Evolutionary conservation across 2,888 invertebrate species (phyloP).

Genomic region (Pristionchus arcanus): DNA sequence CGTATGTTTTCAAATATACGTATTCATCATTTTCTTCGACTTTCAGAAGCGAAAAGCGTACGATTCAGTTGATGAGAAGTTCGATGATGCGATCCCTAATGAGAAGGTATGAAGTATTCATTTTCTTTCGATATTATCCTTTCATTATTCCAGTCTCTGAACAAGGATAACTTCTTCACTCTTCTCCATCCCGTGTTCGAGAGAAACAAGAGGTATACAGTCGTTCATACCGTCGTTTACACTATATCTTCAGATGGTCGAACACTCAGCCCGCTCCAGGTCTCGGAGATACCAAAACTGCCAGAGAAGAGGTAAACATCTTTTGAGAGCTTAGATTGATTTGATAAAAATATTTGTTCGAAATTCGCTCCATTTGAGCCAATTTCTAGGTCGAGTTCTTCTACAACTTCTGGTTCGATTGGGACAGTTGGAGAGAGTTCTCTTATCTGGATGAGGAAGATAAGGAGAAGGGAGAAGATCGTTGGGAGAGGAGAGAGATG

Average conservation of each 20-base stretch:
- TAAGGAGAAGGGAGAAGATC: conserved; percentile 95
- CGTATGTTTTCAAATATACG: background rate
- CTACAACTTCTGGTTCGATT: conserved; percentile 96
- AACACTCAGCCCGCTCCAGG: conserved; percentile 90
- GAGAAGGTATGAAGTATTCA: conserved; percentile 80
- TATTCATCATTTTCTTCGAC: background rate
- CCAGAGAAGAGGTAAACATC: conserved; percentile 84
- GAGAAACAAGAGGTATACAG: conserved; percentile 81
- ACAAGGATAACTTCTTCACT: conserved; percentile 86
- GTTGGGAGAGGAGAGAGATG: conserved; percentile 97
- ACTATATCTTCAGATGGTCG: conserved; percentile 87
- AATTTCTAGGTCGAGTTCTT: conserved; percentile 88
- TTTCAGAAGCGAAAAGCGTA: conserved; percentile 89
- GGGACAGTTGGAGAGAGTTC: conserved; percentile 99
- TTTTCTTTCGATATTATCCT: background rate
- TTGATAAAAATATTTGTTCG: background rate
- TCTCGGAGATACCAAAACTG: conserved; percentile 87
- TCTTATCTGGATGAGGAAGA: conserved; percentile 99
- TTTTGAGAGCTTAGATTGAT: background rate
- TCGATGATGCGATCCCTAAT: conserved; percentile 91
- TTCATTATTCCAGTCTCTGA: conserved; percentile 58
- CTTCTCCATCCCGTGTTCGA: conserved; percentile 82
- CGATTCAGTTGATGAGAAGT: conserved; percentile 96
- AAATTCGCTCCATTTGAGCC: background rate
- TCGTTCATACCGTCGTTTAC: background rate